Conservation (phyloP, 2,888 invertebrate species). For the Meghimatium bilineatum region DNA sequence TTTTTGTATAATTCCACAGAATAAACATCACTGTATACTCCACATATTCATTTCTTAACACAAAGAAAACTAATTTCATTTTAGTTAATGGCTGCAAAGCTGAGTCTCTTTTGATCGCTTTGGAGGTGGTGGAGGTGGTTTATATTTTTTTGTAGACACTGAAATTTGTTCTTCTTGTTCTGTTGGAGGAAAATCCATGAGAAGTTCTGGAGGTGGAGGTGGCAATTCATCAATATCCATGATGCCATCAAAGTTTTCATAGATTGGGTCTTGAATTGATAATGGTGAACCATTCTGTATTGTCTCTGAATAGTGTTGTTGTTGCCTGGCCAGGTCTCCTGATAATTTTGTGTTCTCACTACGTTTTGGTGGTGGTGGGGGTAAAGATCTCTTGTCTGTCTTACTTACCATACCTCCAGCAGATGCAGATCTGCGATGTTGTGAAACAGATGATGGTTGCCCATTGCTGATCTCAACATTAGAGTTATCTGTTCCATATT, state of each 20-base stretch:
- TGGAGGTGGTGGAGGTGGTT: constrained; percentile 69
- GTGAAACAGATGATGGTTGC: constrained; percentile 17
- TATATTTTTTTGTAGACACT: constrained; percentile 55
- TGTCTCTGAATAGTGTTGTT: constrained; percentile 28
- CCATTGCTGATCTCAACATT: constrained; percentile 41
- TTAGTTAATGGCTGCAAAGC: constrained; percentile 54
- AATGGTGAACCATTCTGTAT: constrained; percentile 22
- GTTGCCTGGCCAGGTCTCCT: constrained; percentile 51
- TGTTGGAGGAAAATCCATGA: constrained; percentile 59
- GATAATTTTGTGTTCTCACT: constrained; percentile 68
- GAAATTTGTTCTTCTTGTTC: constrained; percentile 50
- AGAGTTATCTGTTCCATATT: constrained; percentile 34
- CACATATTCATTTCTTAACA: not conserved
- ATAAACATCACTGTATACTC: not conserved
- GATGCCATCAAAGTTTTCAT: constrained; percentile 68
- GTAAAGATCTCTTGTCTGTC: constrained; percentile 55
- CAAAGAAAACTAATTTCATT: not conserved
- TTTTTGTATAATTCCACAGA: not conserved
- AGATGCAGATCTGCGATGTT: constrained; percentile 54
- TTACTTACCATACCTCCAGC: constrained; percentile 51
- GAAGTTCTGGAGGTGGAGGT: constrained; percentile 73
- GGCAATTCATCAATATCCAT: constrained; percentile 73
- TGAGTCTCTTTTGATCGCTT: constrained; percentile 70
- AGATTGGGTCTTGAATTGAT: constrained; percentile 58
- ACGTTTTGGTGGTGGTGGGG: constrained; percentile 70